Conservation (phyloP, 2,888 invertebrate genomes). For the Ferdinandea cuprea region DNA sequence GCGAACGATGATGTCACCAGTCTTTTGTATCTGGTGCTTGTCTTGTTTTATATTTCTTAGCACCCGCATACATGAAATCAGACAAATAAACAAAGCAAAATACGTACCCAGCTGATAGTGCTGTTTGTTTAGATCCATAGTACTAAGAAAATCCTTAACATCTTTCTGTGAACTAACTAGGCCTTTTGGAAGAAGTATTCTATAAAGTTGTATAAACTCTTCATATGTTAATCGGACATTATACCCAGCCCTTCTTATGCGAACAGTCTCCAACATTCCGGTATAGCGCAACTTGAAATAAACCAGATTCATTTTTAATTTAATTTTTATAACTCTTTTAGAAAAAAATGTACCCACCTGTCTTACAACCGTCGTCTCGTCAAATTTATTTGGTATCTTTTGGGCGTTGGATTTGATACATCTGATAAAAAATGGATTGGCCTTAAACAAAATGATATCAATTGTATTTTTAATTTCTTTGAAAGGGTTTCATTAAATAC, state of each 20-base stretch:
- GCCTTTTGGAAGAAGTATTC: constrained; percentile 94
- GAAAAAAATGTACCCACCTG: constrained; percentile 79
- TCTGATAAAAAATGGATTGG: constrained; percentile 86
- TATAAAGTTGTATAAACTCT: constrained; percentile 96
- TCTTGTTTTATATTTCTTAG: too few species aligned
- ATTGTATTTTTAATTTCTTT: background rate
- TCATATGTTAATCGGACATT: constrained; percentile 96
- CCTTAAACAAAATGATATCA: constrained; percentile 75
- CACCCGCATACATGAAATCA: too few species aligned
- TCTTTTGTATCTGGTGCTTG: too few species aligned
- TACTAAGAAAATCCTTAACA: constrained; percentile 92
- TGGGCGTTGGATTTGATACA: constrained; percentile 98
- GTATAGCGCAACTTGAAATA: constrained; percentile 92
- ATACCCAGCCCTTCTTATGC: constrained; percentile 97
- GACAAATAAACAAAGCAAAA: too few species aligned
- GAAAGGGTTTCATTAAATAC: constrained; percentile 47
- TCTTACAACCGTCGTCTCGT: constrained; percentile 95
- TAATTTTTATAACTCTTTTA: too few species aligned
- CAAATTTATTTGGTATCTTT: constrained; percentile 96
- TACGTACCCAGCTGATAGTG: constrained; percentile 92
- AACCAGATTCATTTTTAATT: background rate
- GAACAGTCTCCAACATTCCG: constrained; percentile 97
- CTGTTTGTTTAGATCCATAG: constrained; percentile 92
- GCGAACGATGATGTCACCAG: too few species aligned
- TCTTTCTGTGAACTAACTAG: constrained; percentile 93